phyloP scores from a whole-genome alignment of 2,888 invertebrate species.

The Cephonodes hylas region DNA sequence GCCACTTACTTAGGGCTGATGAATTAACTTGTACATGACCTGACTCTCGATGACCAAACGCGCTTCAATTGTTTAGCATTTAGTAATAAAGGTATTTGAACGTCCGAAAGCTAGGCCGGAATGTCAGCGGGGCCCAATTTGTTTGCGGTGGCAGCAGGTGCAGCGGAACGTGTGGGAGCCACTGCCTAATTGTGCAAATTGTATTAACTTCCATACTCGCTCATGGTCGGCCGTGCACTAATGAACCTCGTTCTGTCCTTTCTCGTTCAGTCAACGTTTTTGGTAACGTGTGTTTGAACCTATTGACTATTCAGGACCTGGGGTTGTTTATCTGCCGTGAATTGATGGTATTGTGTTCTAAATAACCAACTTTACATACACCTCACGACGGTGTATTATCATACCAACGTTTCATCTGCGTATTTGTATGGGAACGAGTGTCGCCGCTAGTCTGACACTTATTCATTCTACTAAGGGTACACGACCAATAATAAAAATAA shows the following conservation, averaged over 20 bases:
- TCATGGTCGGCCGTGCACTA: slow-evolving; percentile 19
- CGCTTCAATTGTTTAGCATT: not conserved
- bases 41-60: not conserved
- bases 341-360: too few relatives aligned
- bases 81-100: slow-evolving; percentile 1
- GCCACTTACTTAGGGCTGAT: too few relatives aligned
- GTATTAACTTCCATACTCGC: slow-evolving; percentile 40
- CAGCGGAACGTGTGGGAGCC: slow-evolving; percentile 23
- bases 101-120: slow-evolving; percentile 1
- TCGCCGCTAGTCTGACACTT: too few relatives aligned
- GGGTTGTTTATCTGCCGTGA: too few relatives aligned
- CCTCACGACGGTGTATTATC: too few relatives aligned
- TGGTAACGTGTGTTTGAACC: not conserved
- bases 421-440: too few relatives aligned
- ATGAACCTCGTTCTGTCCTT: slow-evolving; percentile 16
- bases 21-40: too few relatives aligned
- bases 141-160: slow-evolving; percentile 43
- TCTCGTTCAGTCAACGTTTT: slow-evolving; percentile 10
- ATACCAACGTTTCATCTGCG: too few relatives aligned
- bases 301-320: too few relatives aligned
- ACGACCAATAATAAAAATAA: too few relatives aligned
- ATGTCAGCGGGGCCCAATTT: slow-evolving; percentile 38
- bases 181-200: slow-evolving; percentile 40
- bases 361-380: too few relatives aligned
- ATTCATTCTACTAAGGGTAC: too few relatives aligned